phyloP scores from a whole-genome alignment of 2,113 vertebrate genomes.

The Chlorodrepanis virens region DNA sequence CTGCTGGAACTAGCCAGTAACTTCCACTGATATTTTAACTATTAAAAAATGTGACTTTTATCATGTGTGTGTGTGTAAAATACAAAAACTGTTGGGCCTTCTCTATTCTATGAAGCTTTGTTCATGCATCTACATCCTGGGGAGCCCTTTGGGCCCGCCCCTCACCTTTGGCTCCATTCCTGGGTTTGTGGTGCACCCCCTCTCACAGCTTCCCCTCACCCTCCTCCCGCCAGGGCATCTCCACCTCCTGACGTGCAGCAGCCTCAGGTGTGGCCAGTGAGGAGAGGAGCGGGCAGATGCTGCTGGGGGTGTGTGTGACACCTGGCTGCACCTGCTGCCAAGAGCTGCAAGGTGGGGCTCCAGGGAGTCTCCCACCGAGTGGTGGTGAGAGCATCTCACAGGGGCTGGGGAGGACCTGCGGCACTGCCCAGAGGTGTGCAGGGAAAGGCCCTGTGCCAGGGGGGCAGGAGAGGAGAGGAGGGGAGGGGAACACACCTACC shows the following conservation, averaged over 20 bases:
- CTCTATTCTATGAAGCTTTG: neutral
- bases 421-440: neutral
- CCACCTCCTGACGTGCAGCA: neutral
- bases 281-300: neutral
- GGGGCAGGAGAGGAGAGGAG: neutral
- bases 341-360: neutral
- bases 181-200: neutral
- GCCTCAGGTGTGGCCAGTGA: neutral
- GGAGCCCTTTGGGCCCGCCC: neutral
- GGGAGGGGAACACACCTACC: neutral
- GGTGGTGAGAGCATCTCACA: neutral
- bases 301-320: neutral
- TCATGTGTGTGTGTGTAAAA: neutral
- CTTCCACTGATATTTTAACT: neutral
- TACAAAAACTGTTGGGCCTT: neutral
- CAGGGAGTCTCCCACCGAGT: neutral
- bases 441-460: neutral
- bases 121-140: rapidly evolving
- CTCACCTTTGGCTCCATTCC: neutral
- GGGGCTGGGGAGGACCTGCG: neutral
- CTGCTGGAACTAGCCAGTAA: neutral
- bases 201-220: too few relatives aligned
- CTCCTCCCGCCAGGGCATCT: neutral
- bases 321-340: too few relatives aligned
- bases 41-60: neutral